These are phyloP conservation scores for Cyclophora punctaria DNA, from an alignment of 2,888 invertebrate genomes.

Conservation along the genomic window DNA sequence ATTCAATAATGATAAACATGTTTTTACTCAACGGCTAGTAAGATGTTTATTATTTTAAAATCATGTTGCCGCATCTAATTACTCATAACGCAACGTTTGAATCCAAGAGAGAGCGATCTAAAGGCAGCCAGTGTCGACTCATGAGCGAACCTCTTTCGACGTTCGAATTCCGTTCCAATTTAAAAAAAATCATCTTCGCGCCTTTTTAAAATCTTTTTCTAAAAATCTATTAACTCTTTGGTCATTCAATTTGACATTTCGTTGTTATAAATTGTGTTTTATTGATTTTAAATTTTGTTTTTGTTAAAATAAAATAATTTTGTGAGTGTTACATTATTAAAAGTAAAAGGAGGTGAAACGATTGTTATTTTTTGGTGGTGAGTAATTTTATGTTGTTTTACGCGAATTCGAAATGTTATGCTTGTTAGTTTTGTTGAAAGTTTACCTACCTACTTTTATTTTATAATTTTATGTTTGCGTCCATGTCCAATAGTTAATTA, in stretches of 20 bases:
- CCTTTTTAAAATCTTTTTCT: slow-evolving; percentile 19
- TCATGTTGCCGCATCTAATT: slow-evolving; percentile 13
- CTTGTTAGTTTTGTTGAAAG: too few relatives aligned
- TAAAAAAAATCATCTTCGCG: slow-evolving; percentile 35
- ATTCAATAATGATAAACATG: too few relatives aligned
- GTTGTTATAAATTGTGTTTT: slow-evolving; percentile 12
- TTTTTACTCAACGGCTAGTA: too few relatives aligned
- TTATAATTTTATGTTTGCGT: too few relatives aligned
- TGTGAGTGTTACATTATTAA: slow-evolving; percentile 36
- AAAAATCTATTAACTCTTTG: slow-evolving; percentile 14
- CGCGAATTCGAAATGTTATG: too few relatives aligned
- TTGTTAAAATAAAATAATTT: slow-evolving; percentile 19
- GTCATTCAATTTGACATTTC: slow-evolving; percentile 7
- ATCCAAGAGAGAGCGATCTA: slow-evolving; percentile 56
- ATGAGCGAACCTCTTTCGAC: slow-evolving; percentile 33
- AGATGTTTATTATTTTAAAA: too few relatives aligned
- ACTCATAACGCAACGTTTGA: slow-evolving; percentile 31
- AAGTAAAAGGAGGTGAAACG: slow-evolving; percentile 64
- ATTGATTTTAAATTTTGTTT: slow-evolving; percentile 12
- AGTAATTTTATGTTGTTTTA: slow-evolving; percentile 25
- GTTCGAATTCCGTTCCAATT: slow-evolving; percentile 39
- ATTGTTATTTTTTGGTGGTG: slow-evolving; percentile 40
- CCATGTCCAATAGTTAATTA: too few relatives aligned
- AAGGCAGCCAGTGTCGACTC: slow-evolving; percentile 44
- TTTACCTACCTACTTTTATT: too few relatives aligned